phyloP scores from a whole-genome alignment of 2,888 invertebrate species.

The Synergus umbraculus region DNA sequence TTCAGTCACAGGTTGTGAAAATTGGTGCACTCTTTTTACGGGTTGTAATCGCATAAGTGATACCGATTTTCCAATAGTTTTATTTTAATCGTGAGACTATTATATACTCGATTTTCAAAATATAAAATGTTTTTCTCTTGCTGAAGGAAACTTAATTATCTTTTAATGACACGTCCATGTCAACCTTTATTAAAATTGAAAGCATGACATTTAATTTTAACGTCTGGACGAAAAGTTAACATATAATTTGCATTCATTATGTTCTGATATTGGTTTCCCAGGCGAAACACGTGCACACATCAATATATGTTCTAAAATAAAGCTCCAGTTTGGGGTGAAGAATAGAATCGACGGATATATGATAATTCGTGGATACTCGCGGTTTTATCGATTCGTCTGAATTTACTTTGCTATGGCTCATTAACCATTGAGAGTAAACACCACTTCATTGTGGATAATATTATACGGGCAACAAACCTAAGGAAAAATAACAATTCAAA shows the following conservation, averaged over 20 bases:
- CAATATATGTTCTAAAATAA: constrained; percentile 31
- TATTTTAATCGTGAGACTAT: background rate
- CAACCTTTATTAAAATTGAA: constrained; percentile 17
- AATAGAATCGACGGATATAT: constrained; percentile 28
- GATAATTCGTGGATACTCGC: constrained; percentile 43
- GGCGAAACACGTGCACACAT: constrained; percentile 28
- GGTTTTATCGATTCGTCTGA: constrained; percentile 67
- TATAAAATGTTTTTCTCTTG: background rate
- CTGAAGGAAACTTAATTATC: background rate
- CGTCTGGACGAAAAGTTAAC: constrained; percentile 46
- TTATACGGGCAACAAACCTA: background rate
- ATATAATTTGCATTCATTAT: constrained; percentile 45
- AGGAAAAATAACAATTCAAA: background rate
- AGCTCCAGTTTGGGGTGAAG: constrained; percentile 26
- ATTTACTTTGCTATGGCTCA: constrained; percentile 64
- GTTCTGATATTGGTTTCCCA: constrained; percentile 21
- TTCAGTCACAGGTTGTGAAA: constrained; percentile 62
- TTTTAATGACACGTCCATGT: background rate
- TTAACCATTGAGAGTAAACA: constrained; percentile 69
- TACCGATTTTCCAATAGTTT: constrained; percentile 31
- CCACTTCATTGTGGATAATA: constrained; percentile 35
- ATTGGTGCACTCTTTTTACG: constrained; percentile 64
- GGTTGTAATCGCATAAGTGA: constrained; percentile 47
- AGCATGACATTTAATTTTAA: constrained; percentile 14
- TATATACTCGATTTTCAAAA: background rate